Evolutionary conservation across 2,888 invertebrate species (phyloP), one percentile per base, ranked within the genome.

Genomic region (Latrodectus elegans): DNA sequence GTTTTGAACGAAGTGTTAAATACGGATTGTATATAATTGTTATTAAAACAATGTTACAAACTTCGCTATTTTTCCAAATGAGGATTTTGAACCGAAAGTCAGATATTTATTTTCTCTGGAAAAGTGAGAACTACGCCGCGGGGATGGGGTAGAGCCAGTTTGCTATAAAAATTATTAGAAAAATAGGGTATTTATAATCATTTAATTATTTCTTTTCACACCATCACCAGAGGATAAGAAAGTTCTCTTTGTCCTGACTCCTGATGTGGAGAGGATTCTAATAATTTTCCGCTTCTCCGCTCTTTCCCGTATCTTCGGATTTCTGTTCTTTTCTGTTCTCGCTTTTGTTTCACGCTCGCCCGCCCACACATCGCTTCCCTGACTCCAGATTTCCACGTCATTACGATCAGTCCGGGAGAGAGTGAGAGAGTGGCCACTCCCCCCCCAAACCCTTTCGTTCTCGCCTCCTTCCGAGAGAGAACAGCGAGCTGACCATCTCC

Each of bases 301-400:
- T 52, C 17, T 15, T 17, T 3, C 3, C 51, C 51, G 51, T 17
- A 51, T 51, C 51, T 71, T 17, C 12, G 8, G 14, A 68, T 12
- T 71, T 49, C 17, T 71, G n/a, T 51, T 71, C 52, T 51, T 51
- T 73, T 53, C 26, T 22, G 53, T 15, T 73, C 26, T 71, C 70
- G n/a, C 70, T 55, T 17, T 79, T 79, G 60, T 53, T 70, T 79
- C 84, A 53, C 65, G 60, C 76, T 77, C 71, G 52, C 72, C 38
- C 72, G 49, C n/a, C 52, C 17, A 68, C 52, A 26, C 52, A 53
- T 38, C 77, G 75, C 77, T 84, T 71, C 17, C 65, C 22, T 64
- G 65, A 60, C 71, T 72, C 65, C 77, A 38, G 53, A 72, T 77
- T 83, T 84, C 84, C 72, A 77, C 84, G 71, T 77, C 84, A 84